A percentile compares a stretch with the other conserved stretches of the same genome.
Evolutionary conservation across 2,888 invertebrate species (phyloP).

Genomic region (Hemithea aestivaria): DNA sequence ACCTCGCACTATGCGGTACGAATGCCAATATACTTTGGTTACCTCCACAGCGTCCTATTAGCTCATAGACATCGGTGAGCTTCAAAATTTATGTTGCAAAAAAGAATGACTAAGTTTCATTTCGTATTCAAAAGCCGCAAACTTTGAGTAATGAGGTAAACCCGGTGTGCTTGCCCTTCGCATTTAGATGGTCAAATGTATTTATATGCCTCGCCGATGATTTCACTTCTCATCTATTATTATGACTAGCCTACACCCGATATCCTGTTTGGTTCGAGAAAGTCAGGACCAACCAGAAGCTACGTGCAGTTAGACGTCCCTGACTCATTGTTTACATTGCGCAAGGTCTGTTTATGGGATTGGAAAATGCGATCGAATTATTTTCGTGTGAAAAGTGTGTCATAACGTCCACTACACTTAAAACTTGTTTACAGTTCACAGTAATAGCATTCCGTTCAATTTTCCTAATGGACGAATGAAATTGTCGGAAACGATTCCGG

Average conservation of each 20-base stretch:
- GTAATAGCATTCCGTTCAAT: conserved; percentile 27
- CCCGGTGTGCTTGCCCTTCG: conserved; percentile 7
- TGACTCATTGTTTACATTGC: conserved; percentile 40
- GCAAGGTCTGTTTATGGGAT: conserved; percentile 9
- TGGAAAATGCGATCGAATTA: conserved; percentile 9
- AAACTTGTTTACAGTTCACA: conserved; percentile 19
- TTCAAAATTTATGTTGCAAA: background rate
- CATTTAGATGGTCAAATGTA: conserved; percentile 3
- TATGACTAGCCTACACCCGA: conserved; percentile 28
- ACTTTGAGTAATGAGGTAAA: conserved; percentile 14
- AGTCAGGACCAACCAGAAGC: conserved; percentile 36
- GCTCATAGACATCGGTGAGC: too few relatives aligned
- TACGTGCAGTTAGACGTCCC: conserved; percentile 24
- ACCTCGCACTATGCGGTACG: conserved; percentile 33
- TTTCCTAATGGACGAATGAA: conserved; percentile 4
- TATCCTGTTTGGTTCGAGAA: conserved; percentile 44
- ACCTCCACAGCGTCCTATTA: too few relatives aligned
- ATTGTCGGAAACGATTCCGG: conserved; percentile 6
- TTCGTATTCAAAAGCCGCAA: conserved; percentile 12
- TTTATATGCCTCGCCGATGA: conserved; percentile 22
- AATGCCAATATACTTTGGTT: conserved; percentile 2
- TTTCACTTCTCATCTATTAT: conserved; percentile 33
- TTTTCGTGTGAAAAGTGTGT: conserved; percentile 12
- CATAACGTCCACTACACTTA: background rate
- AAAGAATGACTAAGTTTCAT: conserved; percentile 13